Evolutionary conservation across 2,113 vertebrate genomes (phyloP).

Genomic region (Dipodomys ordii): DNA sequence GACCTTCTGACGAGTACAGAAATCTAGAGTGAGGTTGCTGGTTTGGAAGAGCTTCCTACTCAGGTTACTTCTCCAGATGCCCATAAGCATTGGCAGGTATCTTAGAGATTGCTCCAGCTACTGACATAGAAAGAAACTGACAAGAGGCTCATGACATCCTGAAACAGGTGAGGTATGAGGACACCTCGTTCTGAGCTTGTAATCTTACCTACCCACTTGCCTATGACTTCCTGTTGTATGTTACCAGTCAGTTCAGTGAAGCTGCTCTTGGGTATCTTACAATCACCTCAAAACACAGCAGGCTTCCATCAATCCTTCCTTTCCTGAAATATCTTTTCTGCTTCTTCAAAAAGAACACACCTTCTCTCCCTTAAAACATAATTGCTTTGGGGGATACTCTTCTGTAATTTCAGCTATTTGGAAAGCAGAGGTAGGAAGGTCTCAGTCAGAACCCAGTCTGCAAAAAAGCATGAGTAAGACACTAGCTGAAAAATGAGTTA

Average conservation of each 20-base stretch:
- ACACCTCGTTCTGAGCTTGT: not conserved
- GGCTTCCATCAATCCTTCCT: not conserved
- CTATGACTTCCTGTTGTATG: not conserved
- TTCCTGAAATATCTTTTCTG: not conserved
- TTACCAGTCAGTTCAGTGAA: not conserved
- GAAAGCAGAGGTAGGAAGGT: no score
- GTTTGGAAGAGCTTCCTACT: constrained; percentile 58
- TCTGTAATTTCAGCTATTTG: no score
- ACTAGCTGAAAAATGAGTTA: no score
- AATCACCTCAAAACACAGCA: not conserved
- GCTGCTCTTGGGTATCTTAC: not conserved
- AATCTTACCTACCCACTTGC: not conserved
- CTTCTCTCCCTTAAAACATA: not conserved
- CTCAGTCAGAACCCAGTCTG: no score
- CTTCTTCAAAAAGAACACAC: not conserved
- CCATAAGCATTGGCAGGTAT: constrained; percentile 57
- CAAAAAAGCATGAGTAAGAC: no score
- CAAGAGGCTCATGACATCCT: constrained; percentile 55
- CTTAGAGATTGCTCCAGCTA: constrained; percentile 28
- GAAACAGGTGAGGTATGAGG: not conserved
- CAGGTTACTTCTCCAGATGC: constrained; percentile 62
- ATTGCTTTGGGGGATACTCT: no score
- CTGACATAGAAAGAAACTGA: constrained; percentile 52
- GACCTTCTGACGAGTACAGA: constrained; percentile 57
- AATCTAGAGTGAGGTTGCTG: constrained; percentile 32